These are phyloP conservation scores for Bubo bubo DNA, from an alignment of 2,113 vertebrate genomes.

Conservation along the genomic window DNA sequence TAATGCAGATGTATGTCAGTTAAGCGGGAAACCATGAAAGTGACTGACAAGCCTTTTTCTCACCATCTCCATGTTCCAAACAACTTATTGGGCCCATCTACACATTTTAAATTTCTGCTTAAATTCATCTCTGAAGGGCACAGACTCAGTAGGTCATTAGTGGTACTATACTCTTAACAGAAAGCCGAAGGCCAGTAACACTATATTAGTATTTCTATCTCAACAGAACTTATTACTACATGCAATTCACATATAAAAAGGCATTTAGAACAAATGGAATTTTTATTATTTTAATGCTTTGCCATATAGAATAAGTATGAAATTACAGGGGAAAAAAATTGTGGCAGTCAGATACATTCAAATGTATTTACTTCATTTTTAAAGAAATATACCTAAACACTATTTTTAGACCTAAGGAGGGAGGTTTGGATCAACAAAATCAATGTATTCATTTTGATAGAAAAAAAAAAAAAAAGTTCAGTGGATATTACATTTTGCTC, in stretches of 20 bases:
- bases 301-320: not conserved
- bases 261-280: not conserved
- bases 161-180: not conserved
- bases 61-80: not conserved
- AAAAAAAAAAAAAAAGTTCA: not conserved
- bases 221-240: not conserved
- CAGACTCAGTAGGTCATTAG: not conserved
- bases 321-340: not conserved
- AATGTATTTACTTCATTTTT: not conserved
- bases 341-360: not conserved
- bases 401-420: not conserved
- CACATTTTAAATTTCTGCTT: slow-evolving; percentile 13
- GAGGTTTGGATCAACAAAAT: not conserved
- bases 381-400: not conserved
- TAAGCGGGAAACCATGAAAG: not conserved
- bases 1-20: not conserved
- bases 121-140: not conserved
- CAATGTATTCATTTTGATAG: not conserved
- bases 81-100: not conserved
- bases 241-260: not conserved
- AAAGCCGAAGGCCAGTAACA: not conserved
- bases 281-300: not conserved
- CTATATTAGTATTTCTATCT: not conserved
- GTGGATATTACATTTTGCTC: not conserved
- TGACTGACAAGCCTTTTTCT: slow-evolving; percentile 35